Conservation (phyloP, 2,888 invertebrate genomes). For the Glomeris marginata region DNA sequence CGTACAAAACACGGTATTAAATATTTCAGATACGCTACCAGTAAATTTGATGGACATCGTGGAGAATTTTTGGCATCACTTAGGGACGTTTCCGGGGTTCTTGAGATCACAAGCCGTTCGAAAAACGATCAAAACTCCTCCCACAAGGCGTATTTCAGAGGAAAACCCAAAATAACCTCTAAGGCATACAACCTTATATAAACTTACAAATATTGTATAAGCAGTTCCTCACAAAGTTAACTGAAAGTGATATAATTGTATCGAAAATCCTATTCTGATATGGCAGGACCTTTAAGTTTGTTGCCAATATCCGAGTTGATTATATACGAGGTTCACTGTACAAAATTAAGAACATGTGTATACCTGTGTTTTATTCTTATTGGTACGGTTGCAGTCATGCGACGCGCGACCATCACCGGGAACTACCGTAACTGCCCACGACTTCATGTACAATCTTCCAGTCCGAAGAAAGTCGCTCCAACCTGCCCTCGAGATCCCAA, state of each 20-base stretch:
- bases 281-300: too few species aligned
- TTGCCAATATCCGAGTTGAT: too few species aligned
- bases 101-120: conserved; percentile 45
- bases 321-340: too few species aligned
- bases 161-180: conserved; percentile 27
- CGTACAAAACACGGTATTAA: background rate
- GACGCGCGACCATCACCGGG: conserved; percentile 45
- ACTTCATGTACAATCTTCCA: conserved; percentile 45
- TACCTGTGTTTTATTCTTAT: too few species aligned
- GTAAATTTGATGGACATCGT: conserved; percentile 53
- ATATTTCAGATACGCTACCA: conserved; percentile 41
- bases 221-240: too few species aligned
- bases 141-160: conserved; percentile 40
- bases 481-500: conserved; percentile 40
- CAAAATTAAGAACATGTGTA: too few species aligned
- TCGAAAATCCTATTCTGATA: too few species aligned
- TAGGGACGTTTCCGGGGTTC: conserved; percentile 37
- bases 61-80: conserved; percentile 53
- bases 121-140: conserved; percentile 37
- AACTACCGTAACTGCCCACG: conserved; percentile 53
- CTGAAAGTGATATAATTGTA: too few species aligned
- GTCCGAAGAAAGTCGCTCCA: conserved; percentile 43
- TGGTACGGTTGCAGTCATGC: conserved; percentile 23
- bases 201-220: too few species aligned
- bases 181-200: too few species aligned